Evolutionary conservation across 1,140 invertebrate genomes (phyloP).

Genomic region (Meloidogyne exigua): DNA sequence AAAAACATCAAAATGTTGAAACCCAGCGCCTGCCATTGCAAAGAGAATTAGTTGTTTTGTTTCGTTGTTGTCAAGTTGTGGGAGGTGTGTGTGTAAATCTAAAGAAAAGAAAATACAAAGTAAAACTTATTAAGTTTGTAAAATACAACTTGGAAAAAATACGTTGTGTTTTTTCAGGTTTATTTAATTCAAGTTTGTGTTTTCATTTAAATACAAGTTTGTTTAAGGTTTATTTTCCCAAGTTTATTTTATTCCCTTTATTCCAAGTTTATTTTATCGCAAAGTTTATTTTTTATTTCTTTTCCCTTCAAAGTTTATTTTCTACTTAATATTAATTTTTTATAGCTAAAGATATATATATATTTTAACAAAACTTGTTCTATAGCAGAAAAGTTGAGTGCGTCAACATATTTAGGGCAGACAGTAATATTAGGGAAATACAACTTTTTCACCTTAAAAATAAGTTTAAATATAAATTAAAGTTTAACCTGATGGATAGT

Average conservation of each 20-base stretch:
- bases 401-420: slow-evolving; percentile 34
- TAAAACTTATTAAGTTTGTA: too few species aligned
- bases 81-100: slow-evolving; percentile 25
- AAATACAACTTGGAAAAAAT: too few species aligned
- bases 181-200: too few species aligned
- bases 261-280: too few species aligned
- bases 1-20: slow-evolving; percentile 32
- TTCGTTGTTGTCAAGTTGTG: slow-evolving; percentile 3
- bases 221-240: too few species aligned
- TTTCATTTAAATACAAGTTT: too few species aligned
- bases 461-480: background rate
- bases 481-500: slow-evolving; percentile 22
- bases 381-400: slow-evolving; percentile 33
- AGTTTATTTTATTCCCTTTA: too few species aligned
- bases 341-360: background rate
- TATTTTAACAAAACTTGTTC: slow-evolving; percentile 15
- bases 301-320: background rate
- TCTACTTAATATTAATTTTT: background rate
- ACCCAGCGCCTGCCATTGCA: slow-evolving; percentile 37
- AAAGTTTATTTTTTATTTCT: too few species aligned
- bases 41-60: slow-evolving; percentile 27
- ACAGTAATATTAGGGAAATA: slow-evolving; percentile 32
- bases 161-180: too few species aligned
- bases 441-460: slow-evolving; percentile 13
- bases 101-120: background rate